Evolutionary conservation across 2,797 vertebrate genomes (phyloP), one percentile per base, ranked within the genome.

Genomic region (Iguana delicatissima): DNA sequence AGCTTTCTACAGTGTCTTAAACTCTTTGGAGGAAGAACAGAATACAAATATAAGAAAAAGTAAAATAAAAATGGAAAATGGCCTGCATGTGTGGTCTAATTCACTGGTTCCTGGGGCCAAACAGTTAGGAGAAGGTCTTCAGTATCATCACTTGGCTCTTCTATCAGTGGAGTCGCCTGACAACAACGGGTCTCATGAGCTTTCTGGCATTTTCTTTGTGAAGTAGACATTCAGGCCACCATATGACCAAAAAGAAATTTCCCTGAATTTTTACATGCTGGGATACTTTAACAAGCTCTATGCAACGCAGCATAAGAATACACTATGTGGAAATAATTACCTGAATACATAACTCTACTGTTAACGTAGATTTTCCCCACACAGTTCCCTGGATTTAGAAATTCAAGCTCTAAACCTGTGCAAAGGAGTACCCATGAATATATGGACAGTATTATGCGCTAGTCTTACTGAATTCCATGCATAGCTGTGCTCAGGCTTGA

Each of bases 331-430:
- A 82, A 59, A 62, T 77, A 89, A 74, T 1, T 26, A 73, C 67
- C 67, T 84, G 13, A 67, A 62, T 64, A 67, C 50, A 74, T 76
- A 76, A 12, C 42, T 50, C 4, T 69, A 32, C 52, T 90, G 52
- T 72, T 20, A 29, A 81, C 1, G 50, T 24, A 50, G 20, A 50
- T n/a, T 81, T 67, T 7, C 38, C 20, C 62, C 52, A 89, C 16
- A 80, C 12, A 80, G 72, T 85, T 80, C 76, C 79, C 38, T 86
- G 57, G 52, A 86, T 73, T 77, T 86, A 81, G 35, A 86, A 20
- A 90, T 35, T 73, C 79, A n/a, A 24, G 64, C 35, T 74, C 8
- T 35, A 86, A 59, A 69, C 26, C 55, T 86, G 8, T 72, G 77
- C 55, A 72, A 6, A 59, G 52, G 20, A 59, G 79, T 50, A 50